Conservation (phyloP, 2,113 vertebrate genomes). For the Toxotes jaculatrix region DNA sequence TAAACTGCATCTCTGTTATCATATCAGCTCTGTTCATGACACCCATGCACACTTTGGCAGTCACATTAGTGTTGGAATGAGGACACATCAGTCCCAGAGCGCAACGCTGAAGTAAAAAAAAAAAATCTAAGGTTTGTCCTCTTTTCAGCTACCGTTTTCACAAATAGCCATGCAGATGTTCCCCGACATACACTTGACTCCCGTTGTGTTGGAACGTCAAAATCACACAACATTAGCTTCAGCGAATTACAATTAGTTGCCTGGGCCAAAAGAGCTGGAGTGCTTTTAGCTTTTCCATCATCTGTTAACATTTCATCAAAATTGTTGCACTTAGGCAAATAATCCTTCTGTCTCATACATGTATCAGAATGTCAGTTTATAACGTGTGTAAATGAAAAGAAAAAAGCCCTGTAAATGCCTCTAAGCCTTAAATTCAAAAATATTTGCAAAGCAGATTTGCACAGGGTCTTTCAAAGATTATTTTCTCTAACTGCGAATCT, state of each 20-base stretch:
- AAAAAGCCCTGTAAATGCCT: no score
- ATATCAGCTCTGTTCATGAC: slow-evolving; percentile 1
- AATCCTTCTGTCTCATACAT: not conserved
- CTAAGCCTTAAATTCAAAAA: not conserved
- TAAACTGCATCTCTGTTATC: not conserved
- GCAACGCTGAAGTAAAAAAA: not conserved
- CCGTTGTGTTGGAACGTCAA: slow-evolving; percentile 23
- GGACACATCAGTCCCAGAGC: slow-evolving; percentile 11
- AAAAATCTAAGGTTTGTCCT: not conserved
- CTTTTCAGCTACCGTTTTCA: not conserved
- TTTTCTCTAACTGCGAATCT: no score
- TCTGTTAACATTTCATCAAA: slow-evolving; percentile 31
- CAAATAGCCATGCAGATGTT: slow-evolving; percentile 1
- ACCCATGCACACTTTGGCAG: not conserved
- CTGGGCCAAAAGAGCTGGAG: slow-evolving; percentile 9
- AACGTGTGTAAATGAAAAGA: not conserved
- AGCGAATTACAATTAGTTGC: slow-evolving; percentile 27
- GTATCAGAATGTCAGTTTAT: not conserved
- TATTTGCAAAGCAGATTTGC: not conserved
- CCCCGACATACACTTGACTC: slow-evolving; percentile 18
- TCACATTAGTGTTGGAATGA: not conserved
- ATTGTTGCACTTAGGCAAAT: slow-evolving; percentile 12
- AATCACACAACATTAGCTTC: slow-evolving; percentile 3
- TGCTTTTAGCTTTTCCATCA: slow-evolving; percentile 14
- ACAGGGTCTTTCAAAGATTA: no score